Conservation (phyloP, 2,888 invertebrate genomes). For the Drosophila infuscata region DNA sequence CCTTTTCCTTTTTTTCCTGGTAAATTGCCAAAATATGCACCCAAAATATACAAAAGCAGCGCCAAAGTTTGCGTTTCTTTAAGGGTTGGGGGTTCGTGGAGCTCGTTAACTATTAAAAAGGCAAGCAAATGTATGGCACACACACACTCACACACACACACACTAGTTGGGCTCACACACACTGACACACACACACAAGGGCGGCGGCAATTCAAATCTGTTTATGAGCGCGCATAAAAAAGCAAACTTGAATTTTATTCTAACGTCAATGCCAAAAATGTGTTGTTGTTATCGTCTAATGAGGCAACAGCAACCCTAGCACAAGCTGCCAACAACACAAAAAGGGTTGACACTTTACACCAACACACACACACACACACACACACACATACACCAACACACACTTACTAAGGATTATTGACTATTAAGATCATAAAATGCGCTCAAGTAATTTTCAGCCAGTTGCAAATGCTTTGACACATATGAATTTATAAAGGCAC, state of each 20-base stretch:
- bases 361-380: slow-evolving; percentile 15
- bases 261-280: slow-evolving; percentile 53
- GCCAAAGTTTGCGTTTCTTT: slow-evolving; percentile 23
- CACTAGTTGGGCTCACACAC: slow-evolving; percentile 33
- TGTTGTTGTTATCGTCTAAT: slow-evolving; percentile 63
- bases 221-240: slow-evolving; percentile 83
- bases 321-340: slow-evolving; percentile 5
- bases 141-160: slow-evolving; percentile 13
- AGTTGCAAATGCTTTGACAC: slow-evolving; percentile 56
- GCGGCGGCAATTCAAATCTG: slow-evolving; percentile 77
- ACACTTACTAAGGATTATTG: slow-evolving; percentile 60
- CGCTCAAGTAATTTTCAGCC: slow-evolving; percentile 67
- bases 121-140: slow-evolving; percentile 36
- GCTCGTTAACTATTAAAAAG: slow-evolving; percentile 81
- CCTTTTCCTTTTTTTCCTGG: slow-evolving; percentile 11
- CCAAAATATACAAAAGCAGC: slow-evolving; percentile 32
- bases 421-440: slow-evolving; percentile 69
- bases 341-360: slow-evolving; percentile 55
- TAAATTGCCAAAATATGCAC: slow-evolving; percentile 53
- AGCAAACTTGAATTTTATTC: slow-evolving; percentile 82
- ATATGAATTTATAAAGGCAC: slow-evolving; percentile 59
- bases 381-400: background rate
- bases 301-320: slow-evolving; percentile 55
- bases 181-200: slow-evolving; percentile 5
- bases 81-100: slow-evolving; percentile 39